phyloP scores from a whole-genome alignment of 2,888 invertebrate genomes.

The Dromius quadrimaculatus region DNA sequence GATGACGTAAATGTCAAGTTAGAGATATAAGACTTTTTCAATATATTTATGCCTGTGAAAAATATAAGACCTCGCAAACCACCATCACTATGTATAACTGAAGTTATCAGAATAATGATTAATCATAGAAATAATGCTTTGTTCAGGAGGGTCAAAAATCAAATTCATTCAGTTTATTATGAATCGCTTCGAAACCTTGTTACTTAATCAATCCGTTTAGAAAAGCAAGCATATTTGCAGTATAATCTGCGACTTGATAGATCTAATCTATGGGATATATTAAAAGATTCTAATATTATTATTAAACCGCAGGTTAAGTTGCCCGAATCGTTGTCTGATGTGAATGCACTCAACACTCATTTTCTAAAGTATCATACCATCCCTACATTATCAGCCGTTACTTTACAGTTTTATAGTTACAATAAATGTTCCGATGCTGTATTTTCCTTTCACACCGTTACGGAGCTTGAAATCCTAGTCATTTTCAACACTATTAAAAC shows the following conservation, averaged over 20 bases:
- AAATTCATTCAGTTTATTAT: background rate
- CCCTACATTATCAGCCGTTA: background rate
- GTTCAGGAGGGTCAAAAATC: background rate
- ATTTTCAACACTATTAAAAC: background rate
- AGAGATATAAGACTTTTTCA: too few relatives aligned
- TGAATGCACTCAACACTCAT: background rate
- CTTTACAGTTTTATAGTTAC: background rate
- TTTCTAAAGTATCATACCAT: background rate
- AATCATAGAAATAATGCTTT: background rate
- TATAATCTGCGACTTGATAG: background rate
- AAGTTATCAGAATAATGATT: background rate
- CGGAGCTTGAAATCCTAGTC: background rate
- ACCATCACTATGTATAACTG: background rate
- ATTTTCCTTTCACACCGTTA: too few relatives aligned
- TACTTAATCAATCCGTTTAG: background rate
- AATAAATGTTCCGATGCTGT: background rate
- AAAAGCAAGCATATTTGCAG: background rate
- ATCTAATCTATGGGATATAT: background rate
- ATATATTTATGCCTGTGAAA: background rate
- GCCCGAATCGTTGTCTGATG: too few relatives aligned
- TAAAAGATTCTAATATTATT: background rate
- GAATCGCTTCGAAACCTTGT: too few relatives aligned
- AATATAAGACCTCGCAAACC: background rate
- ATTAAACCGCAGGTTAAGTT: background rate
- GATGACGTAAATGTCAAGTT: background rate